Evolutionary conservation across 2,113 vertebrate species (phyloP), one percentile per base, ranked within the genome.

Genomic region (Anhinga rufa): DNA sequence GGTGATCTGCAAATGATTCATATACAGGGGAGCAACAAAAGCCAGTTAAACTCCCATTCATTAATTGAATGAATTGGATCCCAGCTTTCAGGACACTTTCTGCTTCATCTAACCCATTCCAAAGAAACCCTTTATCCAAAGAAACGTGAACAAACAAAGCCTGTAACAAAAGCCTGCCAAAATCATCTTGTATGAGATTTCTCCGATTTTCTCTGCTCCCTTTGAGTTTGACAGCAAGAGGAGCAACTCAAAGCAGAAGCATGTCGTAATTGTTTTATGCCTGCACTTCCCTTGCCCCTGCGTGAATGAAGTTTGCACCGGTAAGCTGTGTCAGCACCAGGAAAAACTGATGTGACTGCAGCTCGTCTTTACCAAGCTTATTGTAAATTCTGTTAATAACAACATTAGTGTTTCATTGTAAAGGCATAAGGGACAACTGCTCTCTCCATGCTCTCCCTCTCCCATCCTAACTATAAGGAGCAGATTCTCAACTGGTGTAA

Each of bases 301-400:
- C 0, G 0, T 72, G 69, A 92, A 77, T 65, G 38, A 86, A 66
- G 60, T 88, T 91, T 94, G 29, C 48, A 62, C 2, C 0, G 12
- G 78, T n/a, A 86, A 88, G 86, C 89, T 93, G 81, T 79, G 62
- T 95, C 91, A 97, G 96, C 86, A 40, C 40, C 46, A 66, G 58
- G 36, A 82, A 79, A 94, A 95, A 72, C 54, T 93, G 81, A 88
- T 90, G 84, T 34, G 64, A 48, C 54, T 89, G 70, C 61, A 93
- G 38, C 58, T 94, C 55, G 68, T 70, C 78, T 86, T 82, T 70
- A 74, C 51, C 49, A 80, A 82, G 20, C 14, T 85, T 80, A 66
- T 60, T 82, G 49, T 76, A 89, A 80, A 85, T 88, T 92, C 57
- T 78, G 28, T 60, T 92, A 76, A 74, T 57, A 84, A 11, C 14